These are phyloP conservation scores for Oscheius sp. DNA, from an alignment of 2,888 invertebrate species.

Conservation along the genomic window DNA sequence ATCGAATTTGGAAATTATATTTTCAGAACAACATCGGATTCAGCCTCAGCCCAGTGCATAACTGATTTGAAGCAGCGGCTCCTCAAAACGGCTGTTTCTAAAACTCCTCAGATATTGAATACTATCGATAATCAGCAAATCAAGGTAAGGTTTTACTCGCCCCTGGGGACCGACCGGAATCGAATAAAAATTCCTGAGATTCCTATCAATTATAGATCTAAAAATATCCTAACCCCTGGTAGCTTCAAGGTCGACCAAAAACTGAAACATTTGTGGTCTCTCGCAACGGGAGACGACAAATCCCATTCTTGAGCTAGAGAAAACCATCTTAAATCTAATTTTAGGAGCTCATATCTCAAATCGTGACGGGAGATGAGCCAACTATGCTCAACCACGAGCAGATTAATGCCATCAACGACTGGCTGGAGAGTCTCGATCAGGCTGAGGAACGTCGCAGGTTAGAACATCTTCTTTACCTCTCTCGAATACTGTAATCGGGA, in stretches of 20 bases:
- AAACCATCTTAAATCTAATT: too few relatives aligned
- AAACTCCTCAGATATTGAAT: conserved; percentile 62
- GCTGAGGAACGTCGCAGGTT: conserved; percentile 54
- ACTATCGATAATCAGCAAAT: conserved; percentile 62
- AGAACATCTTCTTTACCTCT: background rate
- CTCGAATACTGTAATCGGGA: conserved; percentile 20
- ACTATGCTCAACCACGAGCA: conserved; percentile 57
- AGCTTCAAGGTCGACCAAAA: too few relatives aligned
- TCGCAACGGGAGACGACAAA: too few relatives aligned
- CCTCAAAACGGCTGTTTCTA: conserved; percentile 62
- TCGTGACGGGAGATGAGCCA: conserved; percentile 60
- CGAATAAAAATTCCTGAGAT: too few relatives aligned
- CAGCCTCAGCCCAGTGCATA: conserved; percentile 60
- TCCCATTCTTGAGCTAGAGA: too few relatives aligned
- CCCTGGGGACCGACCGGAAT: too few relatives aligned
- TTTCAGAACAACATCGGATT: conserved; percentile 58
- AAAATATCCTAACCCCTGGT: too few relatives aligned
- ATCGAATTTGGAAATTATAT: background rate
- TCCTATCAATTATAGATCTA: too few relatives aligned
- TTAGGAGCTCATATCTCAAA: conserved; percentile 63
- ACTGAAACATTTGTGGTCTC: too few relatives aligned
- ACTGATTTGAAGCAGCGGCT: conserved; percentile 65
- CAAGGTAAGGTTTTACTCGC: conserved; percentile 50
- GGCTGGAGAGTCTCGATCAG: conserved; percentile 64
- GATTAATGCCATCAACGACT: conserved; percentile 65